Conservation (phyloP, 2,888 invertebrate species). For the Himalopsyche anomala region DNA sequence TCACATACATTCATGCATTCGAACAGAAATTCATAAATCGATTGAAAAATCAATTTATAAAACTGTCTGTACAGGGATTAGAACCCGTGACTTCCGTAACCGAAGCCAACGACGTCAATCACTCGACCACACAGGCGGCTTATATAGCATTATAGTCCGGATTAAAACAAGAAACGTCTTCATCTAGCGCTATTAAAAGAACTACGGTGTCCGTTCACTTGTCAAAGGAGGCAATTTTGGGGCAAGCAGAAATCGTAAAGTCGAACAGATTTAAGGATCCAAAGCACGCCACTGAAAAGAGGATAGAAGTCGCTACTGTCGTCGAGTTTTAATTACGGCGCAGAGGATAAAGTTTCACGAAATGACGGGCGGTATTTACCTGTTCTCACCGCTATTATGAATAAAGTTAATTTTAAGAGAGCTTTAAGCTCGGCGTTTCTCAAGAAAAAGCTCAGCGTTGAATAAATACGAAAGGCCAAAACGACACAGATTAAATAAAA, state of each 20-base stretch:
- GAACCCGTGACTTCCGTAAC: too few relatives aligned
- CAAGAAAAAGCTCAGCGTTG: conserved; percentile 35
- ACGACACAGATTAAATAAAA: conserved; percentile 31
- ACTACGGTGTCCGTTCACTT: too few relatives aligned
- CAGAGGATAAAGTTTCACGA: conserved; percentile 52
- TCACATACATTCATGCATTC: too few relatives aligned
- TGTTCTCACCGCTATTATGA: conserved; percentile 52
- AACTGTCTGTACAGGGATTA: too few relatives aligned
- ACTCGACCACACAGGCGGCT: too few relatives aligned
- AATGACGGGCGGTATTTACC: conserved; percentile 52
- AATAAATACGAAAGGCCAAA: conserved; percentile 19
- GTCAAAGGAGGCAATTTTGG: not conserved
- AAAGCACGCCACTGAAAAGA: conserved; percentile 16
- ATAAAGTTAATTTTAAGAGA: conserved; percentile 54
- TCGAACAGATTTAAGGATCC: not conserved
- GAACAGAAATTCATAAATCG: too few relatives aligned
- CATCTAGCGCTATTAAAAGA: too few relatives aligned
- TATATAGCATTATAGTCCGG: too few relatives aligned
- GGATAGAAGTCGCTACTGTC: conserved; percentile 41
- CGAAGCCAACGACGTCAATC: too few relatives aligned
- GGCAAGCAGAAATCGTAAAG: not conserved
- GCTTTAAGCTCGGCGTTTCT: conserved; percentile 28
- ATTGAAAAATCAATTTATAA: too few relatives aligned
- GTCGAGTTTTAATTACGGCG: conserved; percentile 58
- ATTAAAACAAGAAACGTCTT: too few relatives aligned